These are phyloP conservation scores for Microdon myrmicae DNA, from an alignment of 2,888 invertebrate species.

Conservation along the genomic window DNA sequence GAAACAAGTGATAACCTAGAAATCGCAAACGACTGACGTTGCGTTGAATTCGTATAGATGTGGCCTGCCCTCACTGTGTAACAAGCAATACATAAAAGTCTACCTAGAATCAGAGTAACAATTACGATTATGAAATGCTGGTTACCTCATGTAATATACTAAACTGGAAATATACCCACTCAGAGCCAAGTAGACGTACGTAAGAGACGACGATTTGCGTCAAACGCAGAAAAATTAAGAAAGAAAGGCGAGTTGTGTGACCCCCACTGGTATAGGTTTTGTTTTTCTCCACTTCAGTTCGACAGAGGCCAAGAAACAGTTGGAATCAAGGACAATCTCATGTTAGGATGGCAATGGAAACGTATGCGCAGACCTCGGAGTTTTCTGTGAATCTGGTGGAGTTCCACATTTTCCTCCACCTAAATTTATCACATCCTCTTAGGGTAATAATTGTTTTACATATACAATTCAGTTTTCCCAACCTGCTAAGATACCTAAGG, in stretches of 20 bases:
- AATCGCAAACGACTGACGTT: too few relatives aligned
- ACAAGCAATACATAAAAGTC: background rate
- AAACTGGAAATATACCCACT: too few relatives aligned
- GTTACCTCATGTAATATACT: conserved; percentile 42
- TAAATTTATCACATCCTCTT: too few relatives aligned
- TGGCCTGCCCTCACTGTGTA: conserved; percentile 8
- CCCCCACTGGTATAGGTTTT: too few relatives aligned
- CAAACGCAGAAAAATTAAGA: conserved; percentile 5
- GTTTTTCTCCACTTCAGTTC: background rate
- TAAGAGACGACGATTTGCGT: conserved; percentile 4
- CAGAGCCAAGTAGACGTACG: conserved; percentile 10
- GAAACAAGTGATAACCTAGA: too few relatives aligned
- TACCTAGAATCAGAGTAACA: conserved; percentile 32
- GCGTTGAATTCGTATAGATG: too few relatives aligned
- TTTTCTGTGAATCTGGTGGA: too few relatives aligned
- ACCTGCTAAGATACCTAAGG: too few relatives aligned
- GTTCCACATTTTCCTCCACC: too few relatives aligned
- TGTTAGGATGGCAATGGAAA: conserved; percentile 30
- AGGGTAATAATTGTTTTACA: too few relatives aligned
- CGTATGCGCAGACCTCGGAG: too few relatives aligned
- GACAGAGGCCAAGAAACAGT: conserved; percentile 39
- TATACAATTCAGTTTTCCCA: too few relatives aligned
- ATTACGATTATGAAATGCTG: conserved; percentile 43
- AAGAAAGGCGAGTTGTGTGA: background rate
- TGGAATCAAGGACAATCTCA: conserved; percentile 36